Conservation (phyloP, 1,140 invertebrate species). For the Sesamia nonagrioides region DNA sequence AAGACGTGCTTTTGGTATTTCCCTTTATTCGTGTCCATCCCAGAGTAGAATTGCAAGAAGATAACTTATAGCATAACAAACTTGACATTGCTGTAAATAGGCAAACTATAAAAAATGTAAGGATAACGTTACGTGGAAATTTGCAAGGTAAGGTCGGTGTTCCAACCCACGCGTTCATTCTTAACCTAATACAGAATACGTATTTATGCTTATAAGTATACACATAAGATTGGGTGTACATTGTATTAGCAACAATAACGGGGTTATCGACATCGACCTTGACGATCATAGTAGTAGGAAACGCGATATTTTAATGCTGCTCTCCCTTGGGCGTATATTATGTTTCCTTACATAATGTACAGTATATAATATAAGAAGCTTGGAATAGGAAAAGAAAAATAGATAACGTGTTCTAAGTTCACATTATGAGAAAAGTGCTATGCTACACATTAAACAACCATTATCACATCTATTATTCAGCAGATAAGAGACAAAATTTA, state of each 20-base stretch:
- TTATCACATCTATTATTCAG: too few species aligned
- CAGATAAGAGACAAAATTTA: too few species aligned
- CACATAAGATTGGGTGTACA: neutral
- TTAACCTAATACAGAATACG: neutral
- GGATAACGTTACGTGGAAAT: neutral
- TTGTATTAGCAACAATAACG: neutral
- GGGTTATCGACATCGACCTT: constrained; percentile 16
- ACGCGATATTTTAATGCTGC: constrained; percentile 33
- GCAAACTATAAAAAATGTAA: neutral
- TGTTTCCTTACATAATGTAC: constrained; percentile 22
- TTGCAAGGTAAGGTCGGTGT: too few species aligned
- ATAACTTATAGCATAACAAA: neutral
- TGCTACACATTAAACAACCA: too few species aligned
- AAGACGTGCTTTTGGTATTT: neutral
- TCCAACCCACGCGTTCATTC: neutral
- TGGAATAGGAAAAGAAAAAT: neutral
- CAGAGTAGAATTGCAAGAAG: neutral
- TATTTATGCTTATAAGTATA: neutral
- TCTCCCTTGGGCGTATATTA: constrained; percentile 19
- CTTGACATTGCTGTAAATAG: neutral
- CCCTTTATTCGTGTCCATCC: neutral
- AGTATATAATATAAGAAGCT: neutral
- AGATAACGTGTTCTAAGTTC: neutral
- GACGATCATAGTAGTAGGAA: constrained; percentile 31
- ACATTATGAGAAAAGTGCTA: neutral